Conservation (phyloP, 2,113 vertebrate species). For the Scophthalmus maximus region DNA sequence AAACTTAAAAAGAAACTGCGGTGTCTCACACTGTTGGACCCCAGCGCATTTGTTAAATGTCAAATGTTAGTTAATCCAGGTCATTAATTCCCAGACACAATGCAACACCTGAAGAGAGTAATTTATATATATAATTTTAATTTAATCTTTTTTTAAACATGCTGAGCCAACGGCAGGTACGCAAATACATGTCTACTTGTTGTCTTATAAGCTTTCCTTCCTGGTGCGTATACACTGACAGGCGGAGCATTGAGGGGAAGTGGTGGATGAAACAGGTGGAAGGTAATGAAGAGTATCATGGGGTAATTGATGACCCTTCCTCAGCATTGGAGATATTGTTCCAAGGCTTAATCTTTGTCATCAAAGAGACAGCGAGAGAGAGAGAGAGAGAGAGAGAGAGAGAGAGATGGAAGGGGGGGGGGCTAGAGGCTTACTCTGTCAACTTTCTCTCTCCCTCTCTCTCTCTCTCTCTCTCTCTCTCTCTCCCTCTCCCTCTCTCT, state of each 20-base stretch:
- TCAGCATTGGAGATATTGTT: conserved; percentile 73
- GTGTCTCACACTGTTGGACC: too few species aligned
- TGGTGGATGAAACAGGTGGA: conserved; percentile 74
- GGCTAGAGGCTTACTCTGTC: conserved; percentile 73
- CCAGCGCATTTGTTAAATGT: not conserved
- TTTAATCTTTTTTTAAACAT: not conserved
- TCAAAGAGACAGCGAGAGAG: conserved; percentile 57
- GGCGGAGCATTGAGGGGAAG: conserved; percentile 39
- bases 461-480: conserved; percentile 66
- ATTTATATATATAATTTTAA: too few species aligned
- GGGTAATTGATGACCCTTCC: conserved; percentile 79
- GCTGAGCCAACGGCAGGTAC: conserved; percentile 9
- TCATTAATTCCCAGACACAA: not conserved
- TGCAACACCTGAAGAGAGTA: too few species aligned
- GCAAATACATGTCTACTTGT: conserved; percentile 18
- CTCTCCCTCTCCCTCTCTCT: conserved; percentile 32
- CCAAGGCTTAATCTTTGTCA: conserved; percentile 77
- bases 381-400: conserved; percentile 32
- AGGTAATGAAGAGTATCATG: conserved; percentile 78
- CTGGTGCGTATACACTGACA: conserved; percentile 11
- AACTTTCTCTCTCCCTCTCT: conserved; percentile 52
- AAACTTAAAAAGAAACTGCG: too few species aligned
- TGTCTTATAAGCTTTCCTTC: conserved; percentile 39
- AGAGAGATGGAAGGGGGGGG: conserved; percentile 47
- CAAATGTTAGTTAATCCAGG: not conserved